Evolutionary conservation across 1,140 invertebrate genomes (phyloP), one percentile per base, ranked within the genome.

Genomic region (Macrocentrus cingulum): DNA sequence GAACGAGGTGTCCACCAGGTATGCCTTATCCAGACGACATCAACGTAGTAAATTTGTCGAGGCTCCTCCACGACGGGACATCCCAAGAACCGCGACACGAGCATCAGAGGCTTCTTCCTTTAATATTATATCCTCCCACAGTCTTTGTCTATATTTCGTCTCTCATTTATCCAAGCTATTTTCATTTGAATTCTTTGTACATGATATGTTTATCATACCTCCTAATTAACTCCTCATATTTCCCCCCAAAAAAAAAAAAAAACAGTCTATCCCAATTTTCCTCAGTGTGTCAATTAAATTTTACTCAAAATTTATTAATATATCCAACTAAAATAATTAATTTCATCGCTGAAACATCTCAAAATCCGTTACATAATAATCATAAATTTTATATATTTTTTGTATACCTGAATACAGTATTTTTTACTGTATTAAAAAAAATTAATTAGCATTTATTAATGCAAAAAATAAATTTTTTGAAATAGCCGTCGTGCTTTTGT

Each of bases 171-270:
- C 44, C n/a, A n/a, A n/a, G 48, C 72, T 68, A 68, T 74, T 75
- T 75, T 75, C 71, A 76, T 76, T 76, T 75, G 70, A 64, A 75
- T 76, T 75, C 74, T 68, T 75, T 72, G 72, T 75, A 66, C 22
- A 25, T 36, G 59, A 64, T 60, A 61, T 50, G 55, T 61, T 61
- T 61, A 64, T 64, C 48, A 45, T 13, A 15, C 25, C 25, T 25
- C 19, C 13, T 15, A 25, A 11, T 8, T n/a, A n/a, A n/a, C n/a
- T n/a, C n/a, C n/a, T n/a, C n/a, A n/a, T n/a, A n/a, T n/a, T n/a
- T n/a, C n/a, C n/a, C n/a, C n/a, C n/a, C n/a, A n/a, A n/a, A n/a
- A n/a, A n/a, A n/a, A n/a, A n/a, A n/a, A n/a, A n/a, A n/a, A n/a
- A n/a, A n/a, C n/a, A n/a, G n/a, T n/a, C n/a, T n/a, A n/a, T n/a